Conservation (phyloP, 2,797 vertebrate genomes). For the Pangasius krempfi region DNA sequence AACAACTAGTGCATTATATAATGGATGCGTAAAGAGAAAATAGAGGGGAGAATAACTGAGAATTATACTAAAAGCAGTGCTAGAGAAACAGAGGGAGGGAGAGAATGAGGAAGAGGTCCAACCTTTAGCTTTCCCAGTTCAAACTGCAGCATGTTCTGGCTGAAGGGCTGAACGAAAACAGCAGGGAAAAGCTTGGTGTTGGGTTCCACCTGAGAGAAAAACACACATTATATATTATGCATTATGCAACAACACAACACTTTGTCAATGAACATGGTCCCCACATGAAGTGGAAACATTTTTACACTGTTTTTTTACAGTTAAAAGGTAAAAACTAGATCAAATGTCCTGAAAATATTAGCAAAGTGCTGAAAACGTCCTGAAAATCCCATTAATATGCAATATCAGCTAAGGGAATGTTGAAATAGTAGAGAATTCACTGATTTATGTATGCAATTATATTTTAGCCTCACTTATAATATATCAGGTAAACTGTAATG, state of each 20-base stretch:
- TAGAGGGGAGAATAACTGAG: background rate
- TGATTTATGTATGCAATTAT: background rate
- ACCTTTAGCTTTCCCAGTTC: slow-evolving; percentile 95
- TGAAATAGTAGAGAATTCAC: background rate
- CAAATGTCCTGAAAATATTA: background rate
- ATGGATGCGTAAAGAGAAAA: background rate
- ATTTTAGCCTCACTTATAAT: background rate
- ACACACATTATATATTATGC: background rate
- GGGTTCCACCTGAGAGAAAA: slow-evolving; percentile 85
- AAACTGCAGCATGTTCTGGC: slow-evolving; percentile 88
- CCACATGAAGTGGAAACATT: background rate
- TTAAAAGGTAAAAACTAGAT: background rate
- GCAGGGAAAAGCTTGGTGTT: slow-evolving; percentile 96
- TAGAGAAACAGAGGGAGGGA: background rate
- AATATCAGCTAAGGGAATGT: background rate
- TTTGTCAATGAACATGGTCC: background rate
- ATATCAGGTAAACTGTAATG: background rate
- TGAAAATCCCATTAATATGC: background rate
- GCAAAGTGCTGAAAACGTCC: background rate
- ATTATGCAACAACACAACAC: background rate
- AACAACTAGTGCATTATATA: background rate
- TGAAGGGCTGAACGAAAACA: slow-evolving; percentile 82
- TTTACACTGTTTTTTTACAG: background rate
- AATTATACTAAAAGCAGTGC: background rate
- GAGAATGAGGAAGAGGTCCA: slow-evolving; percentile 22